These are phyloP conservation scores for Cephalopterus ornatus DNA, from an alignment of 2,113 vertebrate genomes.

Conservation along the genomic window DNA sequence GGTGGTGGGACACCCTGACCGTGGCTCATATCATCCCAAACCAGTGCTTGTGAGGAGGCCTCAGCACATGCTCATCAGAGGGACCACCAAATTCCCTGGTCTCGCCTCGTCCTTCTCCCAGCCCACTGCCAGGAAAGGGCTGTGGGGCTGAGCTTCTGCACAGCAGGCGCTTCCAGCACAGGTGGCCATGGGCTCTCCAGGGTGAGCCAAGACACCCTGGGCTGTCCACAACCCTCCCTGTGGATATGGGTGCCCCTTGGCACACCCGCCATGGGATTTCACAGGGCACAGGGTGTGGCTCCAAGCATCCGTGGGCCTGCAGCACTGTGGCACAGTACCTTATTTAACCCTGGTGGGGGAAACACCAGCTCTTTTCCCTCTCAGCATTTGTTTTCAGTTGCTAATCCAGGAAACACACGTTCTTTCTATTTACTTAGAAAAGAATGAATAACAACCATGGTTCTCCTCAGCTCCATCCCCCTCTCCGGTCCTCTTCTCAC, in stretches of 20 bases:
- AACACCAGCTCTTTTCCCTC: slow-evolving; percentile 3
- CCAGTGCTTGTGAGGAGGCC: fast-evolving
- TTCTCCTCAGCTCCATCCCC: background rate
- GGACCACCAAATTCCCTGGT: fast-evolving
- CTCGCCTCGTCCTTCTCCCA: fast-evolving
- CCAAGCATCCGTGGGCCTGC: background rate
- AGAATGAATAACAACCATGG: slow-evolving; percentile 41
- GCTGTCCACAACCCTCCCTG: fast-evolving
- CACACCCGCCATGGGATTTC: fast-evolving
- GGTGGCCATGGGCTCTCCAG: background rate
- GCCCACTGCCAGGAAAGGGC: fast-evolving
- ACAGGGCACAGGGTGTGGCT: fast-evolving
- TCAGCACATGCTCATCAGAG: background rate
- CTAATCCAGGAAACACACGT: slow-evolving; percentile 57
- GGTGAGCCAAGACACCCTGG: fast-evolving
- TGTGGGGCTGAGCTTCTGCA: background rate
- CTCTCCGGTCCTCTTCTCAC: fast-evolving
- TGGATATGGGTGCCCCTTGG: fast-evolving
- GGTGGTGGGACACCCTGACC: fast-evolving
- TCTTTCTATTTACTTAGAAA: slow-evolving; percentile 56
- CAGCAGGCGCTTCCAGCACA: fast-evolving
- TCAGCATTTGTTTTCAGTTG: slow-evolving; percentile 45
- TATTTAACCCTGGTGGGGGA: slow-evolving; percentile 53
- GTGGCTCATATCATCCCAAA: fast-evolving
- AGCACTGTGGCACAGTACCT: background rate